A percentile compares a stretch with the other conserved stretches of the same genome.
phyloP scores from a whole-genome alignment of 2,888 invertebrate genomes.

The Linnaemya vulpina region DNA sequence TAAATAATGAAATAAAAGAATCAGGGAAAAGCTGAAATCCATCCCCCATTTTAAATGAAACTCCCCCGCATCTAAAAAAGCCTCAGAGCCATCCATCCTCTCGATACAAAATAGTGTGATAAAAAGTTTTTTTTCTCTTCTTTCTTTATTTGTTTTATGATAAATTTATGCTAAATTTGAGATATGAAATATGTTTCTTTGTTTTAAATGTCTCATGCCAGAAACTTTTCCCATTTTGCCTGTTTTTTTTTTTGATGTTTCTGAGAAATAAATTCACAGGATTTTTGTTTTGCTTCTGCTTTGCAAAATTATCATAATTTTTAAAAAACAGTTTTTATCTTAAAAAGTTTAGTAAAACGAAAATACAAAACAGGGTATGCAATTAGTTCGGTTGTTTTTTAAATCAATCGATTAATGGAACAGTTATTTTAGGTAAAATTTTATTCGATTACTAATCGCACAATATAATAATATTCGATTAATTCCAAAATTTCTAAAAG shows the following conservation, averaged over 20 bases:
- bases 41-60: not conserved
- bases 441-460: no score
- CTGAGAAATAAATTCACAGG: slow-evolving; percentile 32
- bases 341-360: not conserved
- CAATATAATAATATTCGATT: no score
- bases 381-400: no score
- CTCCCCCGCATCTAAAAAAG: slow-evolving; percentile 1
- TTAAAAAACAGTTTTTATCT: not conserved
- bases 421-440: no score
- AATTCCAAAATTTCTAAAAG: no score
- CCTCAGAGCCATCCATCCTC: not conserved
- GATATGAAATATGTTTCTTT: not conserved
- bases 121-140: not conserved
- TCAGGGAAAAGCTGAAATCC: not conserved
- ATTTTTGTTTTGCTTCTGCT: not conserved
- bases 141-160: not conserved
- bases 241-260: slow-evolving; percentile 40
- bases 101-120: not conserved
- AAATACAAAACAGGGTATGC: no score
- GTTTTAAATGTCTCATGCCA: not conserved
- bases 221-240: not conserved
- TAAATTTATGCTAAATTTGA: slow-evolving; percentile 13
- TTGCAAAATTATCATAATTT: slow-evolving; percentile 9
- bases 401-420: no score
- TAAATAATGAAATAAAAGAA: no score